Conservation (phyloP, 2,797 vertebrate species). For the Chloroceryle amazona region DNA sequence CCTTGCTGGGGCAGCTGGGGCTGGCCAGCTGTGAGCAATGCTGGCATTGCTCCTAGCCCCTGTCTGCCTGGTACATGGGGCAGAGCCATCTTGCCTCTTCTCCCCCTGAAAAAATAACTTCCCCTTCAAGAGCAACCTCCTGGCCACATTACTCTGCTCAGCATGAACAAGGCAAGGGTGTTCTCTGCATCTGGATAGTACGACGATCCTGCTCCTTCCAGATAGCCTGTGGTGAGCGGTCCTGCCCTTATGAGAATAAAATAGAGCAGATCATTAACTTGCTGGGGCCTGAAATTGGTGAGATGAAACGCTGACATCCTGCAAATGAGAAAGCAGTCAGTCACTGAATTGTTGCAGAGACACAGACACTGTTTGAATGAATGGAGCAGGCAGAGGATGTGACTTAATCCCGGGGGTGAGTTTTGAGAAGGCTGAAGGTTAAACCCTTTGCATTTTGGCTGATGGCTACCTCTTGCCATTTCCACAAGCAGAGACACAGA, state of each 20-base stretch:
- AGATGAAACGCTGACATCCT: background rate
- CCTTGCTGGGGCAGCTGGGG: background rate
- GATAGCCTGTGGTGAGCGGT: background rate
- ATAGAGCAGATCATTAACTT: background rate
- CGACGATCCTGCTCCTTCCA: background rate
- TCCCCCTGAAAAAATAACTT: background rate
- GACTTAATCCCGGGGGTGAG: background rate
- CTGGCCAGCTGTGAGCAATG: background rate
- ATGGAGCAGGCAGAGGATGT: background rate
- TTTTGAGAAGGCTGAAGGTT: background rate
- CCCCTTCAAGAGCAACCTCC: background rate
- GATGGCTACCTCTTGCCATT: background rate
- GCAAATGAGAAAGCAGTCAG: background rate
- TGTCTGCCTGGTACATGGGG: background rate
- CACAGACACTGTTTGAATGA: background rate
- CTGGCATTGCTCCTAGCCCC: background rate
- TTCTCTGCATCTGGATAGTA: background rate
- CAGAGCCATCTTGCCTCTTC: background rate
- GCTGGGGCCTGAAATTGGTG: background rate
- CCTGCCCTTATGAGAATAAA: background rate
- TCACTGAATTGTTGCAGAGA: background rate
- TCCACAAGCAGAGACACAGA: background rate
- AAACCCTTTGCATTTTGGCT: background rate
- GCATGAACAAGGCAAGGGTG: background rate
- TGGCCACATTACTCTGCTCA: background rate